Conservation (phyloP, 1,140 invertebrate species). For the Halesus radiatus region DNA sequence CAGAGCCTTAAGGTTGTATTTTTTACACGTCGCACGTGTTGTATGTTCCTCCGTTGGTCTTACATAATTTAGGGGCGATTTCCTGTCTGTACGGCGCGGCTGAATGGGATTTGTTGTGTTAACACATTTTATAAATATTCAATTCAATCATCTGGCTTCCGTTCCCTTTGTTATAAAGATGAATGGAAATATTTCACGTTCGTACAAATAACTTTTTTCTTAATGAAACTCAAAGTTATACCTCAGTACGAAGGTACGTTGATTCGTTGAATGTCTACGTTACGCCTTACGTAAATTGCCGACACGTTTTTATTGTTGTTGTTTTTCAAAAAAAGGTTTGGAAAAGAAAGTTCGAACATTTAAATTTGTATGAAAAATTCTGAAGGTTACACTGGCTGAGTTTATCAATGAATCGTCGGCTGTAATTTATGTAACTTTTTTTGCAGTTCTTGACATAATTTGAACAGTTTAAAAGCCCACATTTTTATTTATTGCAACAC, state of each 20-base stretch:
- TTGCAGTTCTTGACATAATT: too few relatives aligned
- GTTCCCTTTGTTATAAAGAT: slow-evolving; percentile 31
- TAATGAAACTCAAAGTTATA: slow-evolving; percentile 14
- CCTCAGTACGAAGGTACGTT: not conserved
- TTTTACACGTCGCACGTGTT: slow-evolving; percentile 14
- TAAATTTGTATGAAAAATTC: too few relatives aligned
- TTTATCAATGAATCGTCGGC: too few relatives aligned
- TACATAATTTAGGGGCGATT: slow-evolving; percentile 42
- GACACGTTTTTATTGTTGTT: too few relatives aligned
- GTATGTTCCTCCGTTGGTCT: slow-evolving; percentile 9
- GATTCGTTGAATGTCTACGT: not conserved
- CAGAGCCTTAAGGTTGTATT: too few relatives aligned
- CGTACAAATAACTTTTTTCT: slow-evolving; percentile 35
- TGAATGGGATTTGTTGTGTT: slow-evolving; percentile 32
- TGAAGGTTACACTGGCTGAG: too few relatives aligned
- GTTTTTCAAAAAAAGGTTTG: too few relatives aligned
- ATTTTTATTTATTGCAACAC: too few relatives aligned
- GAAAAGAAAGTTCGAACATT: too few relatives aligned
- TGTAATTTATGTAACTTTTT: too few relatives aligned
- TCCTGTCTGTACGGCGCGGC: slow-evolving; percentile 30
- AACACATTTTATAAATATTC: slow-evolving; percentile 40
- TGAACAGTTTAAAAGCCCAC: too few relatives aligned
- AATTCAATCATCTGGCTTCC: slow-evolving; percentile 45
- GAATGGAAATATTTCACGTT: slow-evolving; percentile 35
- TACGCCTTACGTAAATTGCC: too few relatives aligned